A percentile compares a stretch with the other conserved stretches of the same genome.
These are phyloP conservation scores for Geococcyx californianus DNA, from an alignment of 2,113 vertebrate genomes.

Conservation along the genomic window DNA sequence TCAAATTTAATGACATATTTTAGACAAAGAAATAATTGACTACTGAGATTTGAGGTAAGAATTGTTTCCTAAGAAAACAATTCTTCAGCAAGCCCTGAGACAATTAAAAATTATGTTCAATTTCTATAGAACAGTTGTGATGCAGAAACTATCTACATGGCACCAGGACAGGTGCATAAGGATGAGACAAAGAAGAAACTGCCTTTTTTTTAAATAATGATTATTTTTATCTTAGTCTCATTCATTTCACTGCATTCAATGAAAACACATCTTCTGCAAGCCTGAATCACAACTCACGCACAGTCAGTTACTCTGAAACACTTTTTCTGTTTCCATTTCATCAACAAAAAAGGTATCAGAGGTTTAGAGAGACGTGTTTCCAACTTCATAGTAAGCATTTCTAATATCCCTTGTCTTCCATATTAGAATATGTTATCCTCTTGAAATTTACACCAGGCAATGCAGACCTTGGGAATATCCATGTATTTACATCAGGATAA, in stretches of 20 bases:
- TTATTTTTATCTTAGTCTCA: not conserved
- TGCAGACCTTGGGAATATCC: not conserved
- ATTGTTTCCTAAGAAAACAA: not conserved
- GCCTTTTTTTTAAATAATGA: not conserved
- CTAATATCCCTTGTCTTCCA: not conserved
- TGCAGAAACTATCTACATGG: not conserved
- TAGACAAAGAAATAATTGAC: conserved; percentile 57
- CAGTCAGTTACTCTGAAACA: not conserved
- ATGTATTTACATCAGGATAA: not conserved
- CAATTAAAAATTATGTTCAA: not conserved
- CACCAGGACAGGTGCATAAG: not conserved
- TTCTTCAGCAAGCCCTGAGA: not conserved
- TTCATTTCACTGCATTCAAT: not conserved
- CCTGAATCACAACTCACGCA: not conserved
- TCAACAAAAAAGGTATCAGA: not conserved
- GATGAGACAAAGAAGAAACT: not conserved
- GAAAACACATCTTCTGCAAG: not conserved
- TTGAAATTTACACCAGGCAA: not conserved
- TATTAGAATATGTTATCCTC: not conserved
- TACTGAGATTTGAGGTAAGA: conserved; percentile 42
- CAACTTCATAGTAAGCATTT: not conserved
- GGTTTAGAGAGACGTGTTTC: not conserved
- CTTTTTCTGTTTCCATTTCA: not conserved
- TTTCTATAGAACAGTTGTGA: not conserved
- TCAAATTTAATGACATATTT: conserved; percentile 58